A percentile compares a stretch with the other conserved stretches of the same genome.
These are phyloP conservation scores for Dysdera silvatica DNA, from an alignment of 1,140 invertebrate species.

Conservation along the genomic window DNA sequence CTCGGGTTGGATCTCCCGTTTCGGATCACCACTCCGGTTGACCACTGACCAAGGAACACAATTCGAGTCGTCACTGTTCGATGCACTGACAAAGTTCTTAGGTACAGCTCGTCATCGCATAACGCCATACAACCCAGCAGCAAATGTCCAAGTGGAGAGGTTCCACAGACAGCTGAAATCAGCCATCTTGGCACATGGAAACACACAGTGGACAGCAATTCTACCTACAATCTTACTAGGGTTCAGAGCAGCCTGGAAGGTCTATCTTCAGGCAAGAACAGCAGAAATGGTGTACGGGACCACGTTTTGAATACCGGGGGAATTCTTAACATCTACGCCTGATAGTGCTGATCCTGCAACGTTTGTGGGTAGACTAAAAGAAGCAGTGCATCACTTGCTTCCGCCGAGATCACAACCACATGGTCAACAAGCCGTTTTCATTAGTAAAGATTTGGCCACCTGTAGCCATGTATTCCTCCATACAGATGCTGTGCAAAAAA, in stretches of 20 bases:
- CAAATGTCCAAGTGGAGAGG: slow-evolving; percentile 41
- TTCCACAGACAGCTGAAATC: slow-evolving; percentile 45
- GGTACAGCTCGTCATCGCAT: neutral
- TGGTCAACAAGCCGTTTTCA: neutral
- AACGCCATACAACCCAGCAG: slow-evolving; percentile 34
- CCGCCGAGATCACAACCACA: neutral
- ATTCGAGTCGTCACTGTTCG: slow-evolving; percentile 2
- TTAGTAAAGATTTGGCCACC: neutral
- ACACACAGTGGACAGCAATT: too few species aligned
- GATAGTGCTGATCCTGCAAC: neutral
- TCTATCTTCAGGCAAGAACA: slow-evolving; percentile 28
- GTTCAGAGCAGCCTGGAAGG: slow-evolving; percentile 30
- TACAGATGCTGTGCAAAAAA: neutral
- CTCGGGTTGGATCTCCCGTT: neutral
- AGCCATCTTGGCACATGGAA: slow-evolving; percentile 26
- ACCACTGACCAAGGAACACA: neutral
- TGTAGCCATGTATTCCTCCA: neutral
- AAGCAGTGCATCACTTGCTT: neutral
- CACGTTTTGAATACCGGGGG: slow-evolving; percentile 23
- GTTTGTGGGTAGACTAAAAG: neutral
- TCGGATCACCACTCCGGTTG: neutral
- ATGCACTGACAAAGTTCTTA: neutral
- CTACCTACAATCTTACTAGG: too few species aligned
- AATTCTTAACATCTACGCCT: slow-evolving; percentile 14
- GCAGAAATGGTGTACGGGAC: slow-evolving; percentile 32